Base-by-base conservation (phyloP, 2,888 invertebrate genomes). In the Oligia latruncula region DNA sequence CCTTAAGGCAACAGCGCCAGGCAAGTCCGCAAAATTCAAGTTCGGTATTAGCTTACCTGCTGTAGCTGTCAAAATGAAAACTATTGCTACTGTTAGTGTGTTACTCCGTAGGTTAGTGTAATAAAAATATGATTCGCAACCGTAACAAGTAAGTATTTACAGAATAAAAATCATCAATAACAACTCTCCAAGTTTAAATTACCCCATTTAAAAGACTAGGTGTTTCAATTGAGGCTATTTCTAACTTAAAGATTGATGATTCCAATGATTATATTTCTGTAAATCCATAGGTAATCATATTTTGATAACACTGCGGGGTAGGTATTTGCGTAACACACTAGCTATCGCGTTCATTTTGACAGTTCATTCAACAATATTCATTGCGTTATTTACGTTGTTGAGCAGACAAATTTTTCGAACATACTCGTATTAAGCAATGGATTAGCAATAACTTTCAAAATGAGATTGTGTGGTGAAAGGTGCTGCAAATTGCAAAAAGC, bases 1-100 rank as follows among this genome's bases (percentile, higher is more conserved):
- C n/a, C 68, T 74, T 65, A 66, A 71, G 11, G 52, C 46, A n/a
- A 17, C 17, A 68, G 46, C 68, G 29, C n/a, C 9, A 29, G 68
- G 17, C 29, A 62, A 62, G 17, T 8, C 15, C 20, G 15, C 13
- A 8, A 35, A 70, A 55, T 35, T 55, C 13, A 52, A 23, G 2
- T 70, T 35, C 5, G 0, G 1, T 17, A 35, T 64, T 64, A 64
- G 64, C 8, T 9, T 35, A 20, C 29, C 9, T 35, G 6, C 9
- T 35, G 6, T 52, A 1, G 23, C 55, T 20, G 55, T 55, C 2
- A 23, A 23, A 20, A 55, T 23, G 3, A 58, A 23, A 3, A 3
- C 2, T 58, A 9, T 58, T 0, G 3, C 20, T 23, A 55, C 23
- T 23, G 3, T 55, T 55, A 20, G 23, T 55, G 0, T 20, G 15